phyloP scores from a whole-genome alignment of 2,797 vertebrate genomes.

The Linurgus olivaceus region DNA sequence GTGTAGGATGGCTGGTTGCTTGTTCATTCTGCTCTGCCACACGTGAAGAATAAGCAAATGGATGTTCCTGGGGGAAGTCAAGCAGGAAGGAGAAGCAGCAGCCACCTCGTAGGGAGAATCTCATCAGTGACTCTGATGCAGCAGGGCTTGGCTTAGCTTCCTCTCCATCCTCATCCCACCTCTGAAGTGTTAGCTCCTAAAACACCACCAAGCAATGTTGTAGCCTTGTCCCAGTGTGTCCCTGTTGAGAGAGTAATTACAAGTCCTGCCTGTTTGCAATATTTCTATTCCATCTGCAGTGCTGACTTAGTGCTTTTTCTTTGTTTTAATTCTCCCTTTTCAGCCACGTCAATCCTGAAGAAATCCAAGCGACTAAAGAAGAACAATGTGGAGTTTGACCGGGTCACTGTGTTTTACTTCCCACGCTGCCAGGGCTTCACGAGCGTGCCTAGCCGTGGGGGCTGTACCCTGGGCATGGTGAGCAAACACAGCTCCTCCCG shows the following conservation, averaged over 20 bases:
- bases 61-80: slow-evolving; percentile 1
- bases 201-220: neutral
- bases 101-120: neutral
- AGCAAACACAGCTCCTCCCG: slow-evolving; percentile 82
- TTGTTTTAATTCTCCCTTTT: neutral
- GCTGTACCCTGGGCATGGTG: slow-evolving; percentile 94
- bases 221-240: neutral
- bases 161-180: neutral
- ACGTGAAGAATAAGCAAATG: neutral
- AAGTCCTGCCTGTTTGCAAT: neutral
- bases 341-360: slow-evolving; percentile 92
- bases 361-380: slow-evolving; percentile 83
- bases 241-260: neutral
- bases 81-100: neutral
- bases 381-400: slow-evolving; percentile 89
- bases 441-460: slow-evolving; percentile 93
- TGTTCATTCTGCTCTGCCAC: neutral
- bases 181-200: neutral
- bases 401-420: slow-evolving; percentile 95
- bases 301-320: neutral
- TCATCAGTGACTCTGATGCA: fast-evolving
- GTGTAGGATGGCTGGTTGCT: neutral
- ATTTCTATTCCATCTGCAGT: neutral
- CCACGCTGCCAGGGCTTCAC: slow-evolving; percentile 97
- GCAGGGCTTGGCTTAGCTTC: neutral